Evolutionary conservation across 2,797 vertebrate species (phyloP).

Genomic region (Pseudomugil tenellus): DNA sequence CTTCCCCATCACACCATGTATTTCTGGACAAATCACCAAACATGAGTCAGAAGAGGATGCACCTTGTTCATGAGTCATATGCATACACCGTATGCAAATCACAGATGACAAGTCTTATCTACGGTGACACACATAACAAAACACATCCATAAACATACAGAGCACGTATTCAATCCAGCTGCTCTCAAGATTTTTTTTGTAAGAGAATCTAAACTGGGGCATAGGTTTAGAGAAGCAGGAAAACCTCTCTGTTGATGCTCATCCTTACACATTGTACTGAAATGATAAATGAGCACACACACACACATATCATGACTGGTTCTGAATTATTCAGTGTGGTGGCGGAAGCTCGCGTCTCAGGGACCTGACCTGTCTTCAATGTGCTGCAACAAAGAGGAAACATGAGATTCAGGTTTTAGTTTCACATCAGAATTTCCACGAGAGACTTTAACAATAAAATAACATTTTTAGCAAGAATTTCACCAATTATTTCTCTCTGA

Average conservation of each 20-base stretch:
- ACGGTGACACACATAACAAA: constrained; percentile 15
- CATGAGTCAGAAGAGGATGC: constrained; percentile 19
- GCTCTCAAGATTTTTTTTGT: constrained; percentile 34
- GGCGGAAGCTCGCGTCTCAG: constrained; percentile 53
- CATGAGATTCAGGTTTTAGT: constrained; percentile 42
- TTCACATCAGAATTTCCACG: constrained; percentile 40
- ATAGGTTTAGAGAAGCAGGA: constrained; percentile 41
- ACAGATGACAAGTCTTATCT: constrained; percentile 12
- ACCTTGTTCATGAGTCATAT: constrained; percentile 53
- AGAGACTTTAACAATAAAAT: constrained; percentile 7
- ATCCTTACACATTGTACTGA: constrained; percentile 27
- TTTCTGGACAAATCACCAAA: constrained; percentile 32
- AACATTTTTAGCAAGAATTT: background rate
- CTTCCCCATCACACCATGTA: constrained; percentile 6
- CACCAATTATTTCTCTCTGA: background rate
- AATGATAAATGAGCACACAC: constrained; percentile 16
- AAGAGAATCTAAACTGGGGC: constrained; percentile 51
- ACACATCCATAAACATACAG: constrained; percentile 22
- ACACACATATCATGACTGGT: constrained; percentile 30
- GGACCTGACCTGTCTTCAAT: constrained; percentile 53
- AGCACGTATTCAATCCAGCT: constrained; percentile 24
- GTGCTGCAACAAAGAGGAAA: constrained; percentile 50
- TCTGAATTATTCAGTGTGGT: constrained; percentile 70
- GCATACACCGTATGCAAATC: constrained; percentile 41
- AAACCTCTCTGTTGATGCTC: constrained; percentile 46